Conservation (phyloP, 2,888 invertebrate species). For the Lordiphosa andalusiaca region DNA sequence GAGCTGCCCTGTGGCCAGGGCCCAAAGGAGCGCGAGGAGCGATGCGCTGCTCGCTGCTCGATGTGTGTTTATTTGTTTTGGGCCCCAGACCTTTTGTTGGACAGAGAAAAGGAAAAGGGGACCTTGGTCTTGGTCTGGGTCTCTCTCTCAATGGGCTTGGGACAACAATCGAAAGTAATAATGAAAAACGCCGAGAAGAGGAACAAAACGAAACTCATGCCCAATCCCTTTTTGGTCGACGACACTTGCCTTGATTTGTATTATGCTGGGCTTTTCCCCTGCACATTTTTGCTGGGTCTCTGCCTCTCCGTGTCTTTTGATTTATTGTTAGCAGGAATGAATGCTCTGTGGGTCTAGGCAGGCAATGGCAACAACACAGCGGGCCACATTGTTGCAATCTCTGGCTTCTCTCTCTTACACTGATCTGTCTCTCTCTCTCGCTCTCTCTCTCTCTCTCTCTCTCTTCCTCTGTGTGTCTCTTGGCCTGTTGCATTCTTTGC, state of each 20-base stretch:
- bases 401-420: conserved; percentile 20
- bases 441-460: conserved; percentile 16
- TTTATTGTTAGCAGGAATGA: conserved; percentile 66
- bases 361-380: conserved; percentile 21
- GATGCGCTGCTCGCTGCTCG: conserved; percentile 23
- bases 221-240: conserved; percentile 29
- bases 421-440: conserved; percentile 12
- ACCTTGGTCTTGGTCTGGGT: conserved; percentile 11
- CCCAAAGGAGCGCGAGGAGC: conserved; percentile 34
- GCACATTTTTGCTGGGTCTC: conserved; percentile 33
- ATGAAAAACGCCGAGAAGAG: conserved; percentile 58
- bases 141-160: conserved; percentile 54
- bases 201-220: conserved; percentile 11
- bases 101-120: conserved; percentile 15
- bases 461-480: conserved; percentile 22
- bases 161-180: conserved; percentile 71
- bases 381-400: conserved; percentile 28
- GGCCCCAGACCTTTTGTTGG: conserved; percentile 31
- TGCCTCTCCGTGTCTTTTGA: conserved; percentile 56
- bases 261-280: conserved; percentile 49
- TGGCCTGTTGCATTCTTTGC: conserved; percentile 41
- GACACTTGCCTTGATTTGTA: conserved; percentile 74
- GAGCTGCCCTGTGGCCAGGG: conserved; percentile 13
- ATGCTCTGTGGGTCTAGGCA: conserved; percentile 26
- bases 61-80: conserved; percentile 65